These are phyloP conservation scores for Cryptotermes secundus DNA, from an alignment of 1,140 invertebrate genomes.

Conservation along the genomic window DNA sequence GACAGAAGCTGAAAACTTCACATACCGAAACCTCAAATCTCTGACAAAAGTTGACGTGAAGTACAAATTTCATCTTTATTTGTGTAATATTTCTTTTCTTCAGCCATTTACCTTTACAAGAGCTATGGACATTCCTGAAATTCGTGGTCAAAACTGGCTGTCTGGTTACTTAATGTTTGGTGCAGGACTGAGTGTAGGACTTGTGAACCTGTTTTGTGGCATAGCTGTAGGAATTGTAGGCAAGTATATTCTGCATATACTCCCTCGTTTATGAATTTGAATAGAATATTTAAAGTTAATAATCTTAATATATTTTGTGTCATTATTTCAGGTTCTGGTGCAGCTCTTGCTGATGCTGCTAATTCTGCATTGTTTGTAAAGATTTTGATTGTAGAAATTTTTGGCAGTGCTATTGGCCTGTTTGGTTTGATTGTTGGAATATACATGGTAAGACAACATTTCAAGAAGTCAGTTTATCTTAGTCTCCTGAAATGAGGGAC, in stretches of 20 bases:
- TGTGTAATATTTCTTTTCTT: not conserved
- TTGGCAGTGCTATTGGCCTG: conserved; percentile 95
- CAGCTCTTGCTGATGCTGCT: conserved; percentile 93
- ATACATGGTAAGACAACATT: conserved; percentile 64
- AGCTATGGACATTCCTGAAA: conserved; percentile 41
- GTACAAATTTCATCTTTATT: not conserved
- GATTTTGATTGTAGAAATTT: conserved; percentile 97
- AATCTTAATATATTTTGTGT: not conserved
- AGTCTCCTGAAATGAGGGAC: too few relatives aligned
- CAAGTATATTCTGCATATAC: conserved; percentile 39
- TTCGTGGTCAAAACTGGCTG: conserved; percentile 64
- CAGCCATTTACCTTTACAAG: conserved; percentile 27
- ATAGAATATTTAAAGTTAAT: not conserved
- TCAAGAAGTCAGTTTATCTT: too few relatives aligned
- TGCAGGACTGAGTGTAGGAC: conserved; percentile 89
- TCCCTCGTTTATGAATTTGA: not conserved
- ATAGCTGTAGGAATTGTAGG: conserved; percentile 93
- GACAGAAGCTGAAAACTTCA: too few relatives aligned
- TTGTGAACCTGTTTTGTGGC: conserved; percentile 94
- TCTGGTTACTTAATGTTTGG: conserved; percentile 93
- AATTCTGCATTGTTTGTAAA: conserved; percentile 94
- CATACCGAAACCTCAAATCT: too few relatives aligned
- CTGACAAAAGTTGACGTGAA: too few relatives aligned
- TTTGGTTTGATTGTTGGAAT: conserved; percentile 98
- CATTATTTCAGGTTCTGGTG: conserved; percentile 67